A percentile compares a stretch with the other conserved stretches of the same genome.
phyloP scores from a whole-genome alignment of 2,113 vertebrate species.

The Trichechus manatus region DNA sequence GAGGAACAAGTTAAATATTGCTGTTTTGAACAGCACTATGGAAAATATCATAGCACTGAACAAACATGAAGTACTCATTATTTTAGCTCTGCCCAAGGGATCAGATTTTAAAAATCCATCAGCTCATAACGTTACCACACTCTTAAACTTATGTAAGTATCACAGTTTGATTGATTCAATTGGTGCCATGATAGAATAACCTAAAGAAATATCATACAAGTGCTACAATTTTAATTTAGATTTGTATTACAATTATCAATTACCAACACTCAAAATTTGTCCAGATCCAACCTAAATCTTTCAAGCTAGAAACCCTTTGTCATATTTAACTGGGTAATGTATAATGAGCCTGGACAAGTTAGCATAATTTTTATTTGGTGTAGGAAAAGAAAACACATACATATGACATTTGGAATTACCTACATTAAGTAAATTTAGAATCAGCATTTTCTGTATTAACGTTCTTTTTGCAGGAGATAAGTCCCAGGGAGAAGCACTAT shows the following conservation, averaged over 20 bases:
- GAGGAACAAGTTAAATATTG: constrained; percentile 1
- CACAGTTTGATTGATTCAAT: background rate
- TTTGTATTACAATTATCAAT: constrained; percentile 33
- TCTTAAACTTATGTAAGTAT: constrained; percentile 13
- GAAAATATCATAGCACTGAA: background rate
- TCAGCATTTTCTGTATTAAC: background rate
- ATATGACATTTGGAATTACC: constrained; percentile 30
- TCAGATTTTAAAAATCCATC: constrained; percentile 13
- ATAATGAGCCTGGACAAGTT: background rate
- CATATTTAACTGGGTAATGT: constrained; percentile 40
- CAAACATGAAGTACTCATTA: background rate
- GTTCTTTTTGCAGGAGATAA: constrained; percentile 4
- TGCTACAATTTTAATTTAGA: background rate
- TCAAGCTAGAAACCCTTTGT: constrained; percentile 18
- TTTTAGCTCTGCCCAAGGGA: background rate
- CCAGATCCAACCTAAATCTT: background rate
- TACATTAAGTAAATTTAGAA: background rate
- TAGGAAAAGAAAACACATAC: constrained; percentile 56
- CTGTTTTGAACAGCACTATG: constrained; percentile 26
- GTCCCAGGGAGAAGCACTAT: background rate
- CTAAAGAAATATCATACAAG: background rate
- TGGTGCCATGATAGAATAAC: background rate
- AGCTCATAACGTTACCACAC: constrained; percentile 16
- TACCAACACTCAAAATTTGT: background rate
- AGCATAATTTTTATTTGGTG: background rate